Conservation (phyloP, 2,888 invertebrate species). For the Rotaria sp. region DNA sequence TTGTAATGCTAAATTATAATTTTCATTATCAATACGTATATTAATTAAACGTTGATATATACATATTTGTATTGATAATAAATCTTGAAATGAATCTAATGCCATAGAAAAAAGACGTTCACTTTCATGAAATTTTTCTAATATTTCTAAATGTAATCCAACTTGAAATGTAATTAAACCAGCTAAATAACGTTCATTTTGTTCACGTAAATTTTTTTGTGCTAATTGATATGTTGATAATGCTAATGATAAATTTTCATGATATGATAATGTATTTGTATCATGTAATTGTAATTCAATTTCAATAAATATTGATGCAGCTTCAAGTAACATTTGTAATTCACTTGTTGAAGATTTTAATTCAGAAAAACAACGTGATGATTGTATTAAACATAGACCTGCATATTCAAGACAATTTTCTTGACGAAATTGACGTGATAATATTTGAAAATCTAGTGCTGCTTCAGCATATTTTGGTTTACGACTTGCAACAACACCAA, state of each 20-base stretch:
- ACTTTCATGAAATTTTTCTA: not conserved
- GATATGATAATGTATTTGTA: slow-evolving; percentile 3
- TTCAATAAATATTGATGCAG: not conserved
- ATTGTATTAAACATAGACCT: slow-evolving; percentile 4
- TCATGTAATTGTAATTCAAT: slow-evolving; percentile 1
- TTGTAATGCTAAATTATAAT: slow-evolving; percentile 1
- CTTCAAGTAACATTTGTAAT: slow-evolving; percentile 27
- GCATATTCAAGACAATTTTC: slow-evolving; percentile 23
- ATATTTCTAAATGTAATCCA: not conserved
- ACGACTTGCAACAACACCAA: not conserved
- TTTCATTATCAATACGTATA: slow-evolving; percentile 14
- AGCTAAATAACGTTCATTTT: slow-evolving; percentile 23
- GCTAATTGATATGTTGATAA: not conserved
- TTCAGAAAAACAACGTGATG: not conserved
- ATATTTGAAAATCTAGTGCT: not conserved
- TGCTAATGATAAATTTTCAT: slow-evolving; percentile 23
- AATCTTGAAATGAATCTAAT: slow-evolving; percentile 21
- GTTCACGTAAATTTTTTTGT: slow-evolving; percentile 27
- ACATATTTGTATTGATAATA: not conserved
- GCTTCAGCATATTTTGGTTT: slow-evolving; percentile 29
- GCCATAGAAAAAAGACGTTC: not conserved
- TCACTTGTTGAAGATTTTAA: slow-evolving; percentile 24
- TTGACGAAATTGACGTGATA: not conserved
- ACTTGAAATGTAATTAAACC: slow-evolving; percentile 20
- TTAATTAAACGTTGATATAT: not conserved